Conservation (phyloP, 2,888 invertebrate species). For the Eupithecia inturbata region DNA sequence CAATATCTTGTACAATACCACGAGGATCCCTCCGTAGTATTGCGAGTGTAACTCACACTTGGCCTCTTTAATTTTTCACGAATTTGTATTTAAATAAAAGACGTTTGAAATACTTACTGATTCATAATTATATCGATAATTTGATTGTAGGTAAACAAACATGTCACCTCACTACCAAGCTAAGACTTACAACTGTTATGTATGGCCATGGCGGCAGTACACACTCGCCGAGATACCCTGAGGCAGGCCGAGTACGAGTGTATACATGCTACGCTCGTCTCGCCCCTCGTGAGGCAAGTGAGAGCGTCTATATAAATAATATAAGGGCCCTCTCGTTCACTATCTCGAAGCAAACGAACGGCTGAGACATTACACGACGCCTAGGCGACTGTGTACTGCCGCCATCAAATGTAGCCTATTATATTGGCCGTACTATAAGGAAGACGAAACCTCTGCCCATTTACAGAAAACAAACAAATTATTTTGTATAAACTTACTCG, state of each 20-base stretch:
- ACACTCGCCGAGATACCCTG: neutral
- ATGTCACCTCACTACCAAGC: neutral
- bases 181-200: neutral
- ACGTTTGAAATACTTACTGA: neutral
- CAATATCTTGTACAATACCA: neutral
- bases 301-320: neutral
- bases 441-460: neutral
- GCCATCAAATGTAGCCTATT: neutral
- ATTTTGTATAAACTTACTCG: neutral
- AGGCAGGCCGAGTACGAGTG: neutral
- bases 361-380: too few relatives aligned
- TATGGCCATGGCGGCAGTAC: neutral
- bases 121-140: neutral
- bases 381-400: neutral
- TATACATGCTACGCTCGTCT: neutral
- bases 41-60: neutral
- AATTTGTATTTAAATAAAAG: neutral
- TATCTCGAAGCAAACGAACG: too few relatives aligned
- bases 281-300: neutral
- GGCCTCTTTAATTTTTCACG: neutral
- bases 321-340: too few relatives aligned
- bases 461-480: neutral
- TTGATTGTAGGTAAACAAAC: constrained; percentile 2
- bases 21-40: neutral
- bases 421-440: neutral